Evolutionary conservation across 2,888 invertebrate genomes (phyloP).

Genomic region (Norana najaformis): DNA sequence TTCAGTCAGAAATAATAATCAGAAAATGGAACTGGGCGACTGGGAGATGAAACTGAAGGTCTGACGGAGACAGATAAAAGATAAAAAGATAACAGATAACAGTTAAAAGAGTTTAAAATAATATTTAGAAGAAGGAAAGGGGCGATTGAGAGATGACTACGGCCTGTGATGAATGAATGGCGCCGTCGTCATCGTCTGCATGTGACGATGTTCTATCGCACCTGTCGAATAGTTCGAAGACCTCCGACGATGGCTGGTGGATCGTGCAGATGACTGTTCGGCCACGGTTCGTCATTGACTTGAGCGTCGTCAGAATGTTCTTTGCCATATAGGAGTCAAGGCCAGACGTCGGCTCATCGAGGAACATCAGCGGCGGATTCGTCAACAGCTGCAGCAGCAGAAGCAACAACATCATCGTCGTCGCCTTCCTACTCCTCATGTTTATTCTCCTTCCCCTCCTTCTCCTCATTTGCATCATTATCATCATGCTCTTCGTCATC

Average conservation of each 20-base stretch:
- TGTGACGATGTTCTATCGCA: constrained; percentile 44
- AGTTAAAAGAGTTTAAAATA: too few relatives aligned
- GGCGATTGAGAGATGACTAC: too few relatives aligned
- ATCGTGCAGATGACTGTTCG: constrained; percentile 90
- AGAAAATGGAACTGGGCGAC: too few relatives aligned
- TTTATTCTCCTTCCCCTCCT: neutral
- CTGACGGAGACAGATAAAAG: neutral
- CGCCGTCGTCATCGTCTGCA: neutral
- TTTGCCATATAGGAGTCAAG: constrained; percentile 96
- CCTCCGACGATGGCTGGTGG: constrained; percentile 84
- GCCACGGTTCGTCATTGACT: constrained; percentile 69
- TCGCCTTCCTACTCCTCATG: neutral
- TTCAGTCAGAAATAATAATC: too few relatives aligned
- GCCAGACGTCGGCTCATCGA: constrained; percentile 96
- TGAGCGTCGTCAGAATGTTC: constrained; percentile 79
- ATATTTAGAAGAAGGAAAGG: too few relatives aligned
- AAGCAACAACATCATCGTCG: neutral
- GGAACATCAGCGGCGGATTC: constrained; percentile 90
- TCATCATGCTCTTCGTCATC: neutral
- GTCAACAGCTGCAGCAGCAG: constrained; percentile 72
- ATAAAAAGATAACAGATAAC: too few relatives aligned
- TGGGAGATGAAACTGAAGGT: too few relatives aligned
- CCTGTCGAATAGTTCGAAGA: constrained; percentile 83
- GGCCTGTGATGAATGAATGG: too few relatives aligned
- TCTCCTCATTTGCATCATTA: neutral